Evolutionary conservation across 2,113 vertebrate species (phyloP), one percentile per base, ranked within the genome.

Genomic region (Crypturellus undulatus): DNA sequence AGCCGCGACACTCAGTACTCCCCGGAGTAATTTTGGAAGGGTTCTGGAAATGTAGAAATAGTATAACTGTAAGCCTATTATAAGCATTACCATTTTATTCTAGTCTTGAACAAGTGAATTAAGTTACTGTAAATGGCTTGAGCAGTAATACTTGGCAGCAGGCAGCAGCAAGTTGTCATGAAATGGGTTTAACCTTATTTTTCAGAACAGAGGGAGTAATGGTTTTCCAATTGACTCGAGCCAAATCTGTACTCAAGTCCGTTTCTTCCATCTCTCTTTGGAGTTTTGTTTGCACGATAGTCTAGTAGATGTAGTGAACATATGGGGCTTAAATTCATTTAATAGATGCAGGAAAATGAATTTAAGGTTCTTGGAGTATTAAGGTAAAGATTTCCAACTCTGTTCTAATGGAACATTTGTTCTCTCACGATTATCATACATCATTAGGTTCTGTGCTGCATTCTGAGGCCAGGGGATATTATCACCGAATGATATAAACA

Each of bases 121-220:
- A 93, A 91, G 76, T 85, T 80, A 67, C 91, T 81, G 70, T 38
- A 68, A 73, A 89, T 93, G 76, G 60, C 47, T 92, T 21, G 58
- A 91, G 84, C 89, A 75, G 75, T 83, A 77, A 32, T 87, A 77
- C 36, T 96, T 94, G 93, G 77, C n/a, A 13, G 87, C 0, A 0
- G 92, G 60, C 59, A 75, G 75, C 72, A 5, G 0, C 71, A 87
- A 72, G 67, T 93, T 80, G 89, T 93, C 93, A 28, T 89, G 56
- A 92, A 91, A 77, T 92, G 87, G 75, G n/a, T 96, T 92, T 96
- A 96, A 96, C 94, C 90, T 89, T 90, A 93, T 96, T 97, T 96
- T 95, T 95, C 73, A 76, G 90, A 92, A 52, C 90, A 90, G 83
- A 84, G 88, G 86, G 67, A 72, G 54, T 79, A 49, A 47, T 89